Percentiles rank a stretch among this genome's conserved stretches.
Conservation (phyloP, 2,797 vertebrate genomes). For the Somateria mollissima region DNA sequence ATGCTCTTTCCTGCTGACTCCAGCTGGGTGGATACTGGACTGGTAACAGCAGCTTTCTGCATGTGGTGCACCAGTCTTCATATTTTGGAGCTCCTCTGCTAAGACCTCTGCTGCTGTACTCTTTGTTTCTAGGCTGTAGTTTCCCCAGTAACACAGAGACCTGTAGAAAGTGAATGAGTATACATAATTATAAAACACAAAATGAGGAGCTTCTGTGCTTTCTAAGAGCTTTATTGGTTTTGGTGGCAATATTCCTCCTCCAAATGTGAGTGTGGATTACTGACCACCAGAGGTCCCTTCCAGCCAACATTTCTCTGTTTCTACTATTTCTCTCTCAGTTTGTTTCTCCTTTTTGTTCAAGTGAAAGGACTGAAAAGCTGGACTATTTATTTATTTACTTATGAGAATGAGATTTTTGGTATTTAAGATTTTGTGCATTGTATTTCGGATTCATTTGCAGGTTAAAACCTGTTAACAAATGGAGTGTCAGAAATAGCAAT, state of each 20-base stretch:
- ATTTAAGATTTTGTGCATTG: background rate
- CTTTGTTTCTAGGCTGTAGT: background rate
- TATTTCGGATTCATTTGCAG: background rate
- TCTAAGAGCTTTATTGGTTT: background rate
- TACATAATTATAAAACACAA: background rate
- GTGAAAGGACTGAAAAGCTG: background rate
- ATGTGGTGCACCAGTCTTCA: fast-evolving
- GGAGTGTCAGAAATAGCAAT: background rate
- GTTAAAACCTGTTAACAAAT: slow-evolving; percentile 7
- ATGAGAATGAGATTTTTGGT: background rate
- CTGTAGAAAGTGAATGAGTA: background rate
- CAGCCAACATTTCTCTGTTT: background rate
- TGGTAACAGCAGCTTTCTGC: background rate
- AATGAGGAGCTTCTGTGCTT: background rate
- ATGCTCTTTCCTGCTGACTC: background rate
- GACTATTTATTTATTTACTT: no score
- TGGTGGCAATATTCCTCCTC: background rate
- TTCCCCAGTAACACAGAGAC: slow-evolving; percentile 19
- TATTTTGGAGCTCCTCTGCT: background rate
- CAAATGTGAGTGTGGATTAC: background rate
- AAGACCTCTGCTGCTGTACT: background rate
- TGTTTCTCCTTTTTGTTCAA: background rate
- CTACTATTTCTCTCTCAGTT: background rate
- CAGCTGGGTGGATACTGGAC: background rate
- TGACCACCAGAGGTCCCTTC: slow-evolving; percentile 60